A percentile compares a stretch with the other conserved stretches of the same genome.
phyloP scores from a whole-genome alignment of 2,888 invertebrate species.

The Cyaniris semiargus region DNA sequence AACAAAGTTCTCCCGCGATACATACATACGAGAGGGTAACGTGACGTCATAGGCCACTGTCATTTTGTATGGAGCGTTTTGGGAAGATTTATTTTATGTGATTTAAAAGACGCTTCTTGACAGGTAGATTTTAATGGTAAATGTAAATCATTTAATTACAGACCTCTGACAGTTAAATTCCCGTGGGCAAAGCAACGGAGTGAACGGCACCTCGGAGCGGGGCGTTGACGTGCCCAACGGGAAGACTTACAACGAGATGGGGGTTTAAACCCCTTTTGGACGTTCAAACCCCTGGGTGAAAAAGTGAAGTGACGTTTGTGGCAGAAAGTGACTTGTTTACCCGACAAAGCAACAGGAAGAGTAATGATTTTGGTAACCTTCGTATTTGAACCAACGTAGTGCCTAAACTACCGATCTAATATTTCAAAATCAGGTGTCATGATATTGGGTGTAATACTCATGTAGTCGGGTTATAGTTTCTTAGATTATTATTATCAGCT shows the following conservation, averaged over 20 bases:
- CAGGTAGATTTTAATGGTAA: no score
- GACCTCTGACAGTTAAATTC: constrained; percentile 78
- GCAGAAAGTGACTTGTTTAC: background rate
- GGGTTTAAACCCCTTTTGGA: constrained; percentile 51
- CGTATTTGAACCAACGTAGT: background rate
- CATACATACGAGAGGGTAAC: no score
- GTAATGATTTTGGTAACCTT: background rate
- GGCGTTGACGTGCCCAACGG: constrained; percentile 63
- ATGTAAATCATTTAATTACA: constrained; percentile 47
- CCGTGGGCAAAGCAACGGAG: constrained; percentile 71
- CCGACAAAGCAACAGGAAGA: background rate
- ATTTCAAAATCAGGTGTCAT: no score
- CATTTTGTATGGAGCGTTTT: no score
- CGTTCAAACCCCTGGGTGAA: background rate
- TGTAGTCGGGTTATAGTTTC: background rate
- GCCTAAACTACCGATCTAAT: background rate
- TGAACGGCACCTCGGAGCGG: constrained; percentile 72
- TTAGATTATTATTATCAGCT: no score
- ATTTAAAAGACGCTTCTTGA: no score
- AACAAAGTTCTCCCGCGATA: no score
- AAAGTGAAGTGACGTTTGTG: constrained; percentile 3
- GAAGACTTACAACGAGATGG: constrained; percentile 69
- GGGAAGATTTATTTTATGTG: no score
- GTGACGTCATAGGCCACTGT: no score
- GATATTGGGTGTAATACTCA: no score